Conservation (phyloP, 2,113 vertebrate genomes). For the Lepus timidus region DNA sequence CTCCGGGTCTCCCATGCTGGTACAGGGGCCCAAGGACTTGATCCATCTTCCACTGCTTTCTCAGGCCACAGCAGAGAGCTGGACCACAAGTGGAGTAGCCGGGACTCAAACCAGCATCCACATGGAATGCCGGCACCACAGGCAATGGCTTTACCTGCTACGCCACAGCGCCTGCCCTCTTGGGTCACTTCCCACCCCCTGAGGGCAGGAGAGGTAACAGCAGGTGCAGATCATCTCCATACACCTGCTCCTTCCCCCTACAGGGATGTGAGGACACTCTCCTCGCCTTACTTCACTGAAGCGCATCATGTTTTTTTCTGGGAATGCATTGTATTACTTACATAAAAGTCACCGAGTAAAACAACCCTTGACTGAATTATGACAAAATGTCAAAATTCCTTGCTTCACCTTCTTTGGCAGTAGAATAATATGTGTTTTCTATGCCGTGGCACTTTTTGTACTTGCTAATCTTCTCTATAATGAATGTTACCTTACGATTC, state of each 20-base stretch:
- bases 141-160: no score
- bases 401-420: neutral
- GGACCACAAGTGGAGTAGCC: no score
- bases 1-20: no score
- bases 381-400: neutral
- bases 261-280: neutral
- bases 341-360: neutral
- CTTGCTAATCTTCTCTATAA: neutral
- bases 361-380: neutral
- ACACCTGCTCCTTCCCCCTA: neutral
- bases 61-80: no score
- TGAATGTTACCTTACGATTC: neutral
- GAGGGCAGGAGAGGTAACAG: neutral
- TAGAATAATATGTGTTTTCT: neutral
- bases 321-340: neutral
- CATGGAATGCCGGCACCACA: no score
- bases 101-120: no score
- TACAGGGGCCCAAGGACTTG: no score
- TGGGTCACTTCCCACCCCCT: neutral
- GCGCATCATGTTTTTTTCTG: neutral
- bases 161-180: no score
- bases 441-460: neutral
- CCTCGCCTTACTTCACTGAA: neutral
- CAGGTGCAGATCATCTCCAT: neutral
- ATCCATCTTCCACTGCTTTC: no score